Conservation (phyloP, 2,888 invertebrate genomes). For the Drosophila subquinaria region DNA sequence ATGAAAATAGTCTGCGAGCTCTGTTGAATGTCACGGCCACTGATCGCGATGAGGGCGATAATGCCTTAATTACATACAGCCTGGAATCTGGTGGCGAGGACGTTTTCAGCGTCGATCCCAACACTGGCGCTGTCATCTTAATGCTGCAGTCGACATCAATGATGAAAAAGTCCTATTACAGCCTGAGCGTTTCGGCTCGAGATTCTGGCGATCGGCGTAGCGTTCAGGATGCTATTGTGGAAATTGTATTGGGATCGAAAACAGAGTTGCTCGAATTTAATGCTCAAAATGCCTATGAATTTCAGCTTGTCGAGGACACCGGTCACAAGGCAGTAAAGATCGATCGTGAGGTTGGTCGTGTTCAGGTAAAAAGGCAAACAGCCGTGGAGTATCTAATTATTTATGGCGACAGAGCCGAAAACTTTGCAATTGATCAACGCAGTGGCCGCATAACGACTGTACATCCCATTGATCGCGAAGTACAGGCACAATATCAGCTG, state of each 20-base stretch:
- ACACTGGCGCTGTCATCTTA: slow-evolving; percentile 90
- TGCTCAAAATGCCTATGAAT: slow-evolving; percentile 91
- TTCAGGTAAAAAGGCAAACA: slow-evolving; percentile 87
- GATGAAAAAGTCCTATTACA: slow-evolving; percentile 88
- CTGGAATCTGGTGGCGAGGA: slow-evolving; percentile 93
- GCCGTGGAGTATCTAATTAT: slow-evolving; percentile 88
- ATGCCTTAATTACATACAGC: slow-evolving; percentile 92
- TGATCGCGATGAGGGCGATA: slow-evolving; percentile 93
- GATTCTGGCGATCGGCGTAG: slow-evolving; percentile 92
- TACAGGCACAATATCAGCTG: slow-evolving; percentile 90
- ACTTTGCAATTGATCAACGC: slow-evolving; percentile 92
- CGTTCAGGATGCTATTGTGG: slow-evolving; percentile 91
- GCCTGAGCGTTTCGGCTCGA: slow-evolving; percentile 91
- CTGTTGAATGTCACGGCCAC: slow-evolving; percentile 92
- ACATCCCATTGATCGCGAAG: slow-evolving; percentile 94
- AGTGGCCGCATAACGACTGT: slow-evolving; percentile 92
- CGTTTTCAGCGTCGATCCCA: slow-evolving; percentile 92
- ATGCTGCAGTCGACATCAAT: slow-evolving; percentile 86
- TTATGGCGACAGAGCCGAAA: slow-evolving; percentile 86
- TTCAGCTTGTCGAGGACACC: slow-evolving; percentile 93
- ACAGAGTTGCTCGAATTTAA: slow-evolving; percentile 91
- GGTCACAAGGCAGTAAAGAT: slow-evolving; percentile 87
- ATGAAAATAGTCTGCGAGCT: slow-evolving; percentile 21
- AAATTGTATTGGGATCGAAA: slow-evolving; percentile 91
- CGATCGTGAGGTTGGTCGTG: slow-evolving; percentile 92